phyloP scores from a whole-genome alignment of 2,888 invertebrate species.

The Yponomeuta cagnagella region DNA sequence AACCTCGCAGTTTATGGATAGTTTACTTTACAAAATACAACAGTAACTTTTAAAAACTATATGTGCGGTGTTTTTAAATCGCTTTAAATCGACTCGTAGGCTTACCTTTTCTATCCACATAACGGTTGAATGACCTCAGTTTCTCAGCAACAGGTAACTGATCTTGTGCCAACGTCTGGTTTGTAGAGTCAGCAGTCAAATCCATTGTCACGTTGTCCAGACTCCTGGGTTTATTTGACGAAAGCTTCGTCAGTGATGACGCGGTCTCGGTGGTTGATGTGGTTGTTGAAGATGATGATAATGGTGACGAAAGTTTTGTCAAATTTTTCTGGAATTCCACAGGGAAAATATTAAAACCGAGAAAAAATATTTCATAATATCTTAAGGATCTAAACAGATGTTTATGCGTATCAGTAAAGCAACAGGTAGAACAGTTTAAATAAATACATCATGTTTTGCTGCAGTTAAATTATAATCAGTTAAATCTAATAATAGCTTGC shows the following conservation, averaged over 20 bases:
- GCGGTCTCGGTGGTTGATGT: constrained; percentile 19
- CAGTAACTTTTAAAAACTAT: too few relatives aligned
- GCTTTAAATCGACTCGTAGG: background rate
- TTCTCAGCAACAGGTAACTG: constrained; percentile 61
- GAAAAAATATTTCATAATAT: too few relatives aligned
- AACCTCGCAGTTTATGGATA: too few relatives aligned
- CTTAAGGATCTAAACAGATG: too few relatives aligned
- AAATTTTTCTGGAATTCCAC: constrained; percentile 37
- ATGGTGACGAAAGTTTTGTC: constrained; percentile 23
- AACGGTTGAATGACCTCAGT: constrained; percentile 57
- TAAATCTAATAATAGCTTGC: background rate
- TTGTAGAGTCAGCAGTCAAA: constrained; percentile 51
- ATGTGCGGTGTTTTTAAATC: too few relatives aligned
- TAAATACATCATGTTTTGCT: background rate
- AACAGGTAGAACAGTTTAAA: too few relatives aligned
- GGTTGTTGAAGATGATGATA: constrained; percentile 21
- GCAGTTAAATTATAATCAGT: background rate
- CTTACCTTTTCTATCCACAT: constrained; percentile 63
- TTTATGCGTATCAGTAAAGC: too few relatives aligned
- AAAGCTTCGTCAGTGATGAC: constrained; percentile 7
- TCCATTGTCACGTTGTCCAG: constrained; percentile 46
- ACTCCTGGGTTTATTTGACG: constrained; percentile 23
- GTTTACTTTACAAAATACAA: too few relatives aligned
- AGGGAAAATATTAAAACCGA: background rate
- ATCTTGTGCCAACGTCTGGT: constrained; percentile 57